Evolutionary conservation across 64 coral and sea anemone species (phyloP).

Genomic region (Montipora sp.): DNA sequence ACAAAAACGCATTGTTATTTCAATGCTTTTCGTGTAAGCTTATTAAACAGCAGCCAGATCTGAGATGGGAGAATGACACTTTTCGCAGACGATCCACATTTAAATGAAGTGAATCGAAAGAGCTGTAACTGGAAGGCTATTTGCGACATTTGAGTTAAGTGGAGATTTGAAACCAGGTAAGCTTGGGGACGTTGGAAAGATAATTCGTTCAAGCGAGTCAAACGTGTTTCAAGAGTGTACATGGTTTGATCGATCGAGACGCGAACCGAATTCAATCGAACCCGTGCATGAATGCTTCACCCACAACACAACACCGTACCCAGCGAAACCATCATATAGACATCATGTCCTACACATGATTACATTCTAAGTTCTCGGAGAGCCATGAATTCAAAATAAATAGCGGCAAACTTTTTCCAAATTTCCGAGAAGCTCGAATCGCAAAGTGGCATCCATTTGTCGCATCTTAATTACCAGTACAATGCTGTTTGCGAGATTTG

Average conservation of each 20-base stretch:
- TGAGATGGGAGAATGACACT: neutral
- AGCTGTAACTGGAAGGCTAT: neutral
- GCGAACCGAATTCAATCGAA: slow-evolving; percentile 39
- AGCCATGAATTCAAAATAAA: neutral
- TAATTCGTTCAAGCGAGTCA: slow-evolving; percentile 14
- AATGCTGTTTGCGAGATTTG: neutral
- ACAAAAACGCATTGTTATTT: slow-evolving; percentile 13
- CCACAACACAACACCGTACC: neutral
- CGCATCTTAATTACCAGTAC: neutral
- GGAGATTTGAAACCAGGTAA: neutral
- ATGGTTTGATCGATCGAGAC: slow-evolving; percentile 4
- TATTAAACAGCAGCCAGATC: neutral
- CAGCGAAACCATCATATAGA: neutral
- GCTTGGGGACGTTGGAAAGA: neutral
- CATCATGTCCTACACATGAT: neutral
- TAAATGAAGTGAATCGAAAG: neutral
- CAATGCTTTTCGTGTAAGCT: neutral
- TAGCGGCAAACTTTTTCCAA: neutral
- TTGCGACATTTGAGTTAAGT: neutral
- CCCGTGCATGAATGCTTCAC: neutral
- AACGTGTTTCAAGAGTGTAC: slow-evolving; percentile 21
- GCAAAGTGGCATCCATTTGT: slow-evolving; percentile 23
- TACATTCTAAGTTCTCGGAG: neutral
- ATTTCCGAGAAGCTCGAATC: slow-evolving; percentile 14
- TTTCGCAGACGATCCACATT: neutral